phyloP scores from a whole-genome alignment of 2,888 invertebrate species.

The Troglohyphantes excavatus region DNA sequence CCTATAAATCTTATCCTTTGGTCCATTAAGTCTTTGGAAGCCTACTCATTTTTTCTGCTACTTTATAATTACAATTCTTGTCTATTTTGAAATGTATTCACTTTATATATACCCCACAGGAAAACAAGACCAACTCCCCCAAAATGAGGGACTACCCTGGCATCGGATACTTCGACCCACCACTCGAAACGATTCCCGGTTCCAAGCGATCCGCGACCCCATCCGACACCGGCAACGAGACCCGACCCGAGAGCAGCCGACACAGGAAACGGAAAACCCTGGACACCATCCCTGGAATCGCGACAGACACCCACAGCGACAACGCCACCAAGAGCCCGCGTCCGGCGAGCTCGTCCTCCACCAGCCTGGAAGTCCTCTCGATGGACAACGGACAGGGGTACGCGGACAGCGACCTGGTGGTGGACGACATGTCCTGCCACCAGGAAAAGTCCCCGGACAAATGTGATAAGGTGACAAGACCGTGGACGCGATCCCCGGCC shows the following conservation, averaged over 20 bases:
- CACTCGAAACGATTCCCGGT: background rate
- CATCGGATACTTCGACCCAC: conserved; percentile 15
- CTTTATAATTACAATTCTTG: too few species aligned
- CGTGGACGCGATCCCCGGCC: conserved; percentile 75
- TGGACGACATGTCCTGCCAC: conserved; percentile 52
- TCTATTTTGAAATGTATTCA: too few species aligned
- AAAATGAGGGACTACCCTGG: conserved; percentile 46
- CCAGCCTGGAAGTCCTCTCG: conserved; percentile 66
- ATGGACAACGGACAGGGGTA: conserved; percentile 53
- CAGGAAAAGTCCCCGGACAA: conserved; percentile 41
- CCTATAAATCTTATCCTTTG: too few species aligned
- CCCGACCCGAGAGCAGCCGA: background rate
- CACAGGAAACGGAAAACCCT: conserved; percentile 29
- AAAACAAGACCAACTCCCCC: conserved; percentile 49
- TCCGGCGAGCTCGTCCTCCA: conserved; percentile 63
- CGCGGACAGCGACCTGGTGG: conserved; percentile 39
- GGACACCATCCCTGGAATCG: background rate
- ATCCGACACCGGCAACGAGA: conserved; percentile 2
- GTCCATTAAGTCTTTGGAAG: too few species aligned
- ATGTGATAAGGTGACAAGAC: conserved; percentile 69
- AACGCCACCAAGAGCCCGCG: conserved; percentile 62
- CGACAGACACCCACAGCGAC: background rate
- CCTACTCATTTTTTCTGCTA: too few species aligned
- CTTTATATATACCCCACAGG: too few species aligned
- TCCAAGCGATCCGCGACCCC: conserved; percentile 13